A percentile compares a stretch with the other conserved stretches of the same genome.
These are phyloP conservation scores for Hylaeus anthracinus DNA, from an alignment of 1,140 invertebrate species.

Conservation along the genomic window DNA sequence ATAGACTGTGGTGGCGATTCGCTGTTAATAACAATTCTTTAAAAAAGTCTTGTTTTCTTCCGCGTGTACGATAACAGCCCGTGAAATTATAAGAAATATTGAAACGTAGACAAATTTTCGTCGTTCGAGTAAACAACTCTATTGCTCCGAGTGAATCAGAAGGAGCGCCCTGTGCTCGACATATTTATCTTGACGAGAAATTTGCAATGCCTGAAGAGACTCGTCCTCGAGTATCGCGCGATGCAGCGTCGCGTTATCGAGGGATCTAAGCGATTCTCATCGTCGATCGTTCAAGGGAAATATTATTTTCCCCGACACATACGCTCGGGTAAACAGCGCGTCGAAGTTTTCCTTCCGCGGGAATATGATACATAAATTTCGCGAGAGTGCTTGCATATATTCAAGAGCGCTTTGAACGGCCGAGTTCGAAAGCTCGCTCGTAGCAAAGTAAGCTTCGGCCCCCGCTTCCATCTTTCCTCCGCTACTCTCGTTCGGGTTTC, in stretches of 20 bases:
- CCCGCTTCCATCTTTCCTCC: background rate
- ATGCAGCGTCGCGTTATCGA: background rate
- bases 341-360: slow-evolving; percentile 1
- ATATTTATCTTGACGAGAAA: too few species aligned
- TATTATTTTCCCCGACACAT: slow-evolving; percentile 28
- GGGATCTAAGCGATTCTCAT: background rate
- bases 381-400: slow-evolving; percentile 29
- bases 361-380: slow-evolving; percentile 34
- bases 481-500: background rate
- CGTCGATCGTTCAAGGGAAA: slow-evolving; percentile 23
- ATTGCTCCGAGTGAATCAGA: too few species aligned
- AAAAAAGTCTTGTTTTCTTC: too few species aligned
- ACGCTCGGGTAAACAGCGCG: slow-evolving; percentile 16
- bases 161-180: too few species aligned
- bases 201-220: background rate
- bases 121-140: too few species aligned
- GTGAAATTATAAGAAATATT: too few species aligned
- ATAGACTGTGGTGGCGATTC: too few species aligned
- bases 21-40: too few species aligned
- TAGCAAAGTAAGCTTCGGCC: slow-evolving; percentile 18
- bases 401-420: slow-evolving; percentile 31
- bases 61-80: too few species aligned
- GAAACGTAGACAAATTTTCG: too few species aligned
- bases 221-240: background rate
- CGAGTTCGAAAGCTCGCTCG: slow-evolving; percentile 29